These are phyloP conservation scores for Mus musculus DNA, from an alignment of 2,113 vertebrate species.

Conservation along the genomic window DNA sequence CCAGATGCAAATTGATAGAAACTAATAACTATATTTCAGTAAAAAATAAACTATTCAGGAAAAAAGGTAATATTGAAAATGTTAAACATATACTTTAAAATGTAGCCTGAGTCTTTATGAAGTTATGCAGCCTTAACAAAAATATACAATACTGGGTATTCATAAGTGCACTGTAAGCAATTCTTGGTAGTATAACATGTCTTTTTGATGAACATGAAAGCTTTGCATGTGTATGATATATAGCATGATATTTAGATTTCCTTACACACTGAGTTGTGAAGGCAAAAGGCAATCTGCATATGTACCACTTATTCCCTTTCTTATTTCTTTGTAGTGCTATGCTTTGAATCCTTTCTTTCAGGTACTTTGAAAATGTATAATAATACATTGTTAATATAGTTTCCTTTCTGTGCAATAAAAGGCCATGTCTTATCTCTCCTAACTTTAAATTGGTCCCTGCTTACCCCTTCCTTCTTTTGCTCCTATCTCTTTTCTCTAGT, in stretches of 20 bases:
- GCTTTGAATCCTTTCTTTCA: not conserved
- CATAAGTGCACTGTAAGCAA: not conserved
- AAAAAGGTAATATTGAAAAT: not conserved
- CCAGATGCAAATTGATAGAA: not conserved
- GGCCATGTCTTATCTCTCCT: not conserved
- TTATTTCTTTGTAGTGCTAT: not conserved
- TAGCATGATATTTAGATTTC: not conserved
- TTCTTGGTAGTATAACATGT: not conserved
- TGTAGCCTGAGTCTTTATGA: not conserved
- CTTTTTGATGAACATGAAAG: not conserved
- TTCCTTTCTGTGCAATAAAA: not conserved
- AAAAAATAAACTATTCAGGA: constrained; percentile 20
- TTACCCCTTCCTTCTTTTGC: not conserved
- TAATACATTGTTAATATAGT: not conserved
- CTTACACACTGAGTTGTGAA: not conserved
- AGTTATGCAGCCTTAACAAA: not conserved
- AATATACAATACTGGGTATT: not conserved
- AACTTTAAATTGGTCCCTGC: not conserved
- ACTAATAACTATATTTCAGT: not conserved
- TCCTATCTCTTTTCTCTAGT: not conserved
- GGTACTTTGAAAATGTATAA: not conserved
- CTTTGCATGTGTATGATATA: not conserved
- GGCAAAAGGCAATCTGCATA: not conserved
- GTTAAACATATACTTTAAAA: constrained; percentile 25
- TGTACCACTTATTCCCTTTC: not conserved